Evolutionary conservation across 2,113 vertebrate genomes (phyloP).

Genomic region (Coryphaenoides rupestris): DNA sequence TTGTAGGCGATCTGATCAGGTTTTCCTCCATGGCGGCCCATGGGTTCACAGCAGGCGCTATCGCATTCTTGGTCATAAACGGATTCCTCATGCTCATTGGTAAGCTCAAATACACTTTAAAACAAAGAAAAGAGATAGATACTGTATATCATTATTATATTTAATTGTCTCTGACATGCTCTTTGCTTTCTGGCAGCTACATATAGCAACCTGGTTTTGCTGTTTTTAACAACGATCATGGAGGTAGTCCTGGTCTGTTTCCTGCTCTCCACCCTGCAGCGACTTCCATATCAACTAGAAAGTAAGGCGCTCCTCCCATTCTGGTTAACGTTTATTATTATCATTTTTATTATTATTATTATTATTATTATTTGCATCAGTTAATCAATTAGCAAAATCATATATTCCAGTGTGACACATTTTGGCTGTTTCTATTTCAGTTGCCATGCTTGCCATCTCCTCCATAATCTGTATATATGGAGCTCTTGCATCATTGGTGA

Average conservation of each 20-base stretch:
- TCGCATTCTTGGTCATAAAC: slow-evolving; percentile 81
- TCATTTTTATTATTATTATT: too few species aligned
- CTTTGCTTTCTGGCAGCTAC: slow-evolving; percentile 66
- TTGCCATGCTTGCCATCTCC: slow-evolving; percentile 72
- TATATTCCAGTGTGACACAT: not conserved
- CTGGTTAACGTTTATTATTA: too few species aligned
- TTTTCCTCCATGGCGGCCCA: slow-evolving; percentile 41
- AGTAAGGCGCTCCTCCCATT: slow-evolving; percentile 59
- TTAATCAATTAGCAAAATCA: too few species aligned
- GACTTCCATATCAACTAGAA: slow-evolving; percentile 77
- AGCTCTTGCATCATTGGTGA: slow-evolving; percentile 75
- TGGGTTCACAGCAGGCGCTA: slow-evolving; percentile 77
- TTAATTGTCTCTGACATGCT: not conserved
- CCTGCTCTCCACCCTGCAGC: slow-evolving; percentile 79
- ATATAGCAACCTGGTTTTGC: slow-evolving; percentile 75
- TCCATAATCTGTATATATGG: slow-evolving; percentile 79
- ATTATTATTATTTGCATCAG: too few species aligned
- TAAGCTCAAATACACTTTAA: slow-evolving; percentile 46
- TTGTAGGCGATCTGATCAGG: slow-evolving; percentile 65
- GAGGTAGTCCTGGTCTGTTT: slow-evolving; percentile 80
- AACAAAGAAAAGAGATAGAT: not conserved
- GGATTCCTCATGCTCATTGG: slow-evolving; percentile 77
- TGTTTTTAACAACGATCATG: slow-evolving; percentile 74
- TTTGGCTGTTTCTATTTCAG: slow-evolving; percentile 51
- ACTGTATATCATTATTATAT: not conserved